Evolutionary conservation across 2,888 invertebrate species (phyloP), one percentile per base, ranked within the genome.

Genomic region (Smittia aterrima): DNA sequence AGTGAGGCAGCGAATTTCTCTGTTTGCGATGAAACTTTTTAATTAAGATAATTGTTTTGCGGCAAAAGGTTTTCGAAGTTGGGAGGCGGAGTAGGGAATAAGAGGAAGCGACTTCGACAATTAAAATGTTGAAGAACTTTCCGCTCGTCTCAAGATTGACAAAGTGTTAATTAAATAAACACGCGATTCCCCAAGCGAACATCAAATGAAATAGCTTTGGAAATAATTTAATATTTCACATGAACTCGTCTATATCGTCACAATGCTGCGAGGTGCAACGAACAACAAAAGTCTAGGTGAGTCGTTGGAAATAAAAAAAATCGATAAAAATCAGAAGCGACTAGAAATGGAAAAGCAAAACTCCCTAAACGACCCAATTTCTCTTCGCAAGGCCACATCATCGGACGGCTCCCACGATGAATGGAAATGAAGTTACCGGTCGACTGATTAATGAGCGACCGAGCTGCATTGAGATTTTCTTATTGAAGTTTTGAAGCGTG

Each of bases 401-500:
- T 16, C 16, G 47, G 47, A 47, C 2, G 47, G 4, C 4, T 47
- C 67, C 18, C 20, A 67, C 25, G n/a, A 13, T 47, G 38, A 20
- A 68, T 68, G 68, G 47, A 68, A 71, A 71, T 71, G 40, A 32
- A 71, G 53, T 71, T 71, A 32, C 54, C 38, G 70, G 70, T 54
- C 54, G 70, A 71, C 11, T 71, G 54, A 32, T 3, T 54, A 53
- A 71, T 32, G 54, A 71, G 47, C 13, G 13, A 47, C 13, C 13
- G 16, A 4, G 38, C 9, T 38, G 38, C 9, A 38, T 38, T 38
- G 38, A 38, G 6, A 38, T 38, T 16, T 47, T 7, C n/a, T 7
- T 47, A 13, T 47, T 47, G 47, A 7, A n/a, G 16, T 13, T 47
- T 11, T 47, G 3, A 47, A 4, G 4, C 47, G 47, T 47, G 7